These are phyloP conservation scores for Aleadryas rufinucha DNA, from an alignment of 2,113 vertebrate genomes.

Conservation along the genomic window DNA sequence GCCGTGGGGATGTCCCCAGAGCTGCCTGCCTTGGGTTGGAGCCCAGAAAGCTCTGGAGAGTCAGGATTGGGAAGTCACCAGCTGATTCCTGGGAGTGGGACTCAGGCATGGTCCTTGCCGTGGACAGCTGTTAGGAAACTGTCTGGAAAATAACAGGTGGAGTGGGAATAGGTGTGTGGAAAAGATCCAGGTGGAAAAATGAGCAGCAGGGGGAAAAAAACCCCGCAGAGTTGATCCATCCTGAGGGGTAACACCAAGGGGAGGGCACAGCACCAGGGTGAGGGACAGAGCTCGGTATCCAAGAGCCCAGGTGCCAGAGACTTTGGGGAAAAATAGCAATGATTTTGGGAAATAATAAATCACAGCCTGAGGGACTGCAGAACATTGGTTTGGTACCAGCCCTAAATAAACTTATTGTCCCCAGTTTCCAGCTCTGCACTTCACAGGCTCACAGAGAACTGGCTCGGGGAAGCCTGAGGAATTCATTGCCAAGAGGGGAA, in stretches of 20 bases:
- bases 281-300: no score
- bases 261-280: neutral
- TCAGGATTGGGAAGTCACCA: neutral
- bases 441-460: neutral
- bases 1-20: neutral
- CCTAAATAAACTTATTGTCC: neutral
- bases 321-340: neutral
- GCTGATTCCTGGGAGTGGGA: neutral
- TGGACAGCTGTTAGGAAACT: neutral
- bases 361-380: neutral
- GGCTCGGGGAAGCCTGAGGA: neutral
- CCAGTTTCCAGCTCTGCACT: neutral
- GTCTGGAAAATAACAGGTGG: neutral
- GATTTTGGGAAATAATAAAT: neutral
- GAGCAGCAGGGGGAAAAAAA: neutral
- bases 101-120: accelerated
- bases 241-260: neutral
- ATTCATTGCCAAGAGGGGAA: neutral
- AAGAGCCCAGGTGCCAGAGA: neutral
- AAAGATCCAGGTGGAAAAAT: neutral
- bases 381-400: neutral
- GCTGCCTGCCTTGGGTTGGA: neutral
- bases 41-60: neutral
- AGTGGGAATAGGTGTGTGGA: neutral
- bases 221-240: accelerated